phyloP scores from a whole-genome alignment of 2,113 vertebrate genomes.

The Pomatostomus ruficeps region DNA sequence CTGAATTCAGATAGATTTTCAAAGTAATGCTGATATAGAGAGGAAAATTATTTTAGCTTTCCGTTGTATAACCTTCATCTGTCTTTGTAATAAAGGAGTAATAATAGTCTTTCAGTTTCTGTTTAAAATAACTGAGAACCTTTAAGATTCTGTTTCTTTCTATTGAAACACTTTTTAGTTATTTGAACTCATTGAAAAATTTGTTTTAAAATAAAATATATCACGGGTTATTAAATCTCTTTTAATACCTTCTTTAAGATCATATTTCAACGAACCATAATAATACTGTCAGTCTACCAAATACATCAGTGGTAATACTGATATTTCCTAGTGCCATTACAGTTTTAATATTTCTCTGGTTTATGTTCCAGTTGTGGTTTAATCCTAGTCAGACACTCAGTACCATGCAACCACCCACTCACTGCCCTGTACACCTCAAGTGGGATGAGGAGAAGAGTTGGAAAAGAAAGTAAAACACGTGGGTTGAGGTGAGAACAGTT shows the following conservation, averaged over 20 bases:
- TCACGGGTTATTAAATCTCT: not conserved
- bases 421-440: not conserved
- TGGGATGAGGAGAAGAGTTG: not conserved
- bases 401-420: not conserved
- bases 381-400: not conserved
- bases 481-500: not conserved
- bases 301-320: not conserved
- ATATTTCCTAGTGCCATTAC: not conserved
- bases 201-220: not conserved
- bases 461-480: not conserved
- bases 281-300: not conserved
- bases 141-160: not conserved
- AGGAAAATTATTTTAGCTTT: not conserved
- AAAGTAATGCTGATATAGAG: not conserved
- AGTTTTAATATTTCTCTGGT: not conserved
- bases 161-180: not conserved
- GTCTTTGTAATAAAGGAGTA: not conserved
- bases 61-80: not conserved
- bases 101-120: not conserved
- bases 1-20: not conserved
- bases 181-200: not conserved
- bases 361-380: not conserved
- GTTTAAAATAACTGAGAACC: not conserved
- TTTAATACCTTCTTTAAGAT: not conserved
- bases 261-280: not conserved